Conservation (phyloP, 2,797 vertebrate species). For the Trachurus trachurus region DNA sequence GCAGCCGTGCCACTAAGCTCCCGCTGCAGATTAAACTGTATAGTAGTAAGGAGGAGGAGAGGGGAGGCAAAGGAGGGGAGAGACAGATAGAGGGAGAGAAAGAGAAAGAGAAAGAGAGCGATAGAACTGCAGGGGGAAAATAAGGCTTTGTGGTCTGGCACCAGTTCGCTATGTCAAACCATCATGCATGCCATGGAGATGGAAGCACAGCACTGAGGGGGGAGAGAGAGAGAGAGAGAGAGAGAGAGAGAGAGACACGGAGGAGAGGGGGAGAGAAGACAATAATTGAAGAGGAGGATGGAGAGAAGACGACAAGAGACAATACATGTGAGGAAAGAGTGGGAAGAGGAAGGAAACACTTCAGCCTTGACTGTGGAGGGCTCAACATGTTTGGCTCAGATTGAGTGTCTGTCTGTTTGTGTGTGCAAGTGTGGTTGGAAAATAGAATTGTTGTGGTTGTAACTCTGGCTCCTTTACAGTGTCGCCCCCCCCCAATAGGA, state of each 20-base stretch:
- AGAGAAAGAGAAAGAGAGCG: not conserved
- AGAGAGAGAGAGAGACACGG: slow-evolving; percentile 4
- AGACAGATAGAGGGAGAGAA: slow-evolving; percentile 28
- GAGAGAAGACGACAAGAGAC: slow-evolving; percentile 26
- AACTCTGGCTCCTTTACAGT: slow-evolving; percentile 57
- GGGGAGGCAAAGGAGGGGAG: slow-evolving; percentile 14
- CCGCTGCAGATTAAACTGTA: slow-evolving; percentile 78
- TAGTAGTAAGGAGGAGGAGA: slow-evolving; percentile 62
- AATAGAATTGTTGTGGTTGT: slow-evolving; percentile 76
- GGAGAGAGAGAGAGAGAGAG: slow-evolving; percentile 17
- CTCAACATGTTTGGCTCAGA: slow-evolving; percentile 38
- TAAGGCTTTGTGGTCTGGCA: slow-evolving; percentile 76
- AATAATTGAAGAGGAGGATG: slow-evolving; percentile 41
- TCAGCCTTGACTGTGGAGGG: slow-evolving; percentile 32
- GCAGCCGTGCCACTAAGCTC: slow-evolving; percentile 76
- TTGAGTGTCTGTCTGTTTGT: slow-evolving; percentile 48
- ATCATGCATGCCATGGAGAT: slow-evolving; percentile 63
- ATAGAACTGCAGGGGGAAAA: slow-evolving; percentile 67
- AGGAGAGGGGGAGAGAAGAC: slow-evolving; percentile 13
- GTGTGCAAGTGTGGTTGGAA: slow-evolving; percentile 68
- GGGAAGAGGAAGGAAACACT: slow-evolving; percentile 47
- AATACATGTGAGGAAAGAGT: slow-evolving; percentile 26
- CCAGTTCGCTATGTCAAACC: slow-evolving; percentile 71
- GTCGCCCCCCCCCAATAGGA: slow-evolving; percentile 62
- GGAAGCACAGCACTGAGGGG: slow-evolving; percentile 29